Base-by-base conservation (phyloP, 2,888 invertebrate species). In the Hoplodrina blanda region DNA sequence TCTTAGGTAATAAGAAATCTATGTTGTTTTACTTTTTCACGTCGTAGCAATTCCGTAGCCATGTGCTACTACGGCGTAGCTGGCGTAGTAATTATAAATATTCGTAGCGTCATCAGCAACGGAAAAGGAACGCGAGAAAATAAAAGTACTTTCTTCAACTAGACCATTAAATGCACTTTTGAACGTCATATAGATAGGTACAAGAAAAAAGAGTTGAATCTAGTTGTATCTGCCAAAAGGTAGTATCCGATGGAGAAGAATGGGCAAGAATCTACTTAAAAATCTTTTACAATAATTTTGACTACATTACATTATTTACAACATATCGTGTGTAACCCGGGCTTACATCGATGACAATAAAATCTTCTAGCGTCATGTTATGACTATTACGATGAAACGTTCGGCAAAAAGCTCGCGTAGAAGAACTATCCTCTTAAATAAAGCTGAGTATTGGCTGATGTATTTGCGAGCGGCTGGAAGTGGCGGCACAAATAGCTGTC, bases 401-500 rank as follows among this genome's bases (percentile, higher is more conserved):
- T 71, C 49, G 7, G n/a, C 10, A 66, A 63, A 69, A 73, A 53
- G 46, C 41, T 46, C 17, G 17, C 46, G 30, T 10, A 13, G 46
- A 62, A 49, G 59, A 72, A 72, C 55, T 46, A 19, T n/a, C 25
- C 25, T 11, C 20, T 54, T n/a, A 59, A 59, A 79, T 72, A 72
- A 79, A 75, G 66, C 50, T 20, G 30, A 33, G 59, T 78, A 63
- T 62, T 41, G 25, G 44, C 54, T 73, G 67, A 76, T 68, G 77
- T 80, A 69, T 73, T 65, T 66, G 62, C 55, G 59, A 71, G 60
- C 67, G 50, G 46, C 64, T 71, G 70, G 52, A 59, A 76, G 56
- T 75, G 57, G 64, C 73, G 52, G 62, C 50, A 56, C 81, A 73
- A 69, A 63, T 69, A 25, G 65, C 54, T 68, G 63, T 57, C 56